phyloP scores from a whole-genome alignment of 1,140 invertebrate species.

The Nebria ingens region DNA sequence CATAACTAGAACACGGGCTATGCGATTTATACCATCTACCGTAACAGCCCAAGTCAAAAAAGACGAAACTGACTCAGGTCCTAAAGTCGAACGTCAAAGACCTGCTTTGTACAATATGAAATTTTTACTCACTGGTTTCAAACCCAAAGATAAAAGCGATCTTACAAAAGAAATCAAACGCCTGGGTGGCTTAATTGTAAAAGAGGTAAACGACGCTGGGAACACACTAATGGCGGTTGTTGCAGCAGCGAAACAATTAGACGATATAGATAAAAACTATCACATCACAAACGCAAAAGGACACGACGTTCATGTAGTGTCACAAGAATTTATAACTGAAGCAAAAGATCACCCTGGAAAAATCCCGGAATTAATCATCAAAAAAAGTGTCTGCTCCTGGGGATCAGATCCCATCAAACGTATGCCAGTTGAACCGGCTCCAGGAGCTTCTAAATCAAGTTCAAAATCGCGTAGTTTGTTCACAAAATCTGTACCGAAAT shows the following conservation, averaged over 20 bases:
- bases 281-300: constrained; percentile 58
- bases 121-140: constrained; percentile 62
- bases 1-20: constrained; percentile 48
- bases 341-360: constrained; percentile 45
- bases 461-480: constrained; percentile 54
- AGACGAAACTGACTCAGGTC: constrained; percentile 42
- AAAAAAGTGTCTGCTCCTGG: constrained; percentile 70
- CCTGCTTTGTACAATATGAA: constrained; percentile 68
- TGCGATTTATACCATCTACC: constrained; percentile 46
- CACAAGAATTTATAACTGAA: constrained; percentile 65
- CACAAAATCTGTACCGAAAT: constrained; percentile 50
- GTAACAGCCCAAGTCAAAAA: constrained; percentile 42
- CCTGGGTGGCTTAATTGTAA: constrained; percentile 63
- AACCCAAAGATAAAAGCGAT: constrained; percentile 45
- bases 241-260: constrained; percentile 56
- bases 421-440: constrained; percentile 39
- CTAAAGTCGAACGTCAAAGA: constrained; percentile 44
- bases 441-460: constrained; percentile 39
- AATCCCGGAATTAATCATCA: constrained; percentile 51
- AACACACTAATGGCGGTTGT: constrained; percentile 63
- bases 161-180: constrained; percentile 58
- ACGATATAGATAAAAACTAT: constrained; percentile 44
- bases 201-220: constrained; percentile 44
- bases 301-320: constrained; percentile 67
- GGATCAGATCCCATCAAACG: constrained; percentile 57